Conservation (phyloP, 1,140 invertebrate genomes). For the Glossosoma conforme region DNA sequence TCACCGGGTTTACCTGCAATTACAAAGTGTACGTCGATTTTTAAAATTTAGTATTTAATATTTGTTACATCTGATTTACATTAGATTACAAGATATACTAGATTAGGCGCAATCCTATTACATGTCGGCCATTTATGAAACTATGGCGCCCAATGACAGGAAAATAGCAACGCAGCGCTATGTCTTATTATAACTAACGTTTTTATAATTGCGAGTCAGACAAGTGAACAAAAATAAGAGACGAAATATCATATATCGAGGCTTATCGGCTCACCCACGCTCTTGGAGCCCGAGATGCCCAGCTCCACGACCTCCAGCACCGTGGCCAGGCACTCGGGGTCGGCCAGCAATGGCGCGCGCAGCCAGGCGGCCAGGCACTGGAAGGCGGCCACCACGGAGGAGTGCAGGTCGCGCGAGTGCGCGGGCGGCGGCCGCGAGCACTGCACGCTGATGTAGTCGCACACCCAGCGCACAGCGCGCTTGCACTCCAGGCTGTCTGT, state of each 20-base stretch:
- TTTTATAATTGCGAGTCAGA: too few species aligned
- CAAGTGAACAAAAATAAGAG: too few species aligned
- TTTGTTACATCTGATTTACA: too few species aligned
- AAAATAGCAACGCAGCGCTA: too few species aligned
- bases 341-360: slow-evolving; percentile 63
- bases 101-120: too few species aligned
- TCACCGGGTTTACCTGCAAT: slow-evolving; percentile 71
- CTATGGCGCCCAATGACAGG: too few species aligned
- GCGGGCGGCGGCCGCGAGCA: slow-evolving; percentile 91
- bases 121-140: too few species aligned
- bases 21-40: not conserved
- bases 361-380: slow-evolving; percentile 90
- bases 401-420: slow-evolving; percentile 97
- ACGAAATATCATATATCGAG: too few species aligned
- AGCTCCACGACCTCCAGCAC: slow-evolving; percentile 96
- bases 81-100: too few species aligned
- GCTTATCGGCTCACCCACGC: slow-evolving; percentile 54
- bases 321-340: slow-evolving; percentile 87
- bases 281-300: slow-evolving; percentile 94
- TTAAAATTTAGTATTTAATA: not conserved
- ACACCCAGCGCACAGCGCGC: slow-evolving; percentile 94
- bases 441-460: slow-evolving; percentile 95
- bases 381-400: slow-evolving; percentile 93
- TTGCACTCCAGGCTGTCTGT: slow-evolving; percentile 81
- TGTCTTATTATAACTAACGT: too few species aligned